phyloP scores from a whole-genome alignment of 2,888 invertebrate species.

The Orthosia gothica region DNA sequence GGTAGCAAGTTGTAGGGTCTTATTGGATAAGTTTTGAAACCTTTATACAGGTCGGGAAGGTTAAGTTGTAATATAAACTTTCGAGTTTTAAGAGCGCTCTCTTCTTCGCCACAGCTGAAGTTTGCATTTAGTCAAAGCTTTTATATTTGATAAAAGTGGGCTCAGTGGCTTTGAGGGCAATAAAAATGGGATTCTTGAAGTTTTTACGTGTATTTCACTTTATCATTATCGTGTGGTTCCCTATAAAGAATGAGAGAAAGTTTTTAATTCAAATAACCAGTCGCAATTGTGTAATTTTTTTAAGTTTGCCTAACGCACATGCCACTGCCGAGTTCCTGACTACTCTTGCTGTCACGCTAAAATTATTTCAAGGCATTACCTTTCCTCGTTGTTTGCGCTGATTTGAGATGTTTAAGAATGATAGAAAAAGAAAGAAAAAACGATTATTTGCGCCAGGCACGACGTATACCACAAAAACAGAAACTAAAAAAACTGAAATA shows the following conservation, averaged over 20 bases:
- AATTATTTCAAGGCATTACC: too few relatives aligned
- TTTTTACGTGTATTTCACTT: slow-evolving; percentile 30
- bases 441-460: too few relatives aligned
- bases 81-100: slow-evolving; percentile 75
- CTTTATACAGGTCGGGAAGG: slow-evolving; percentile 80
- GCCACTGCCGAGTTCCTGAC: too few relatives aligned
- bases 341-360: neutral
- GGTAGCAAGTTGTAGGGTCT: slow-evolving; percentile 77
- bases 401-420: too few relatives aligned
- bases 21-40: slow-evolving; percentile 88
- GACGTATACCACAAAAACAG: too few relatives aligned
- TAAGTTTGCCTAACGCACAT: neutral
- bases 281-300: neutral
- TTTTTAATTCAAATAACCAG: slow-evolving; percentile 4
- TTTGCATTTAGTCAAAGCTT: slow-evolving; percentile 68
- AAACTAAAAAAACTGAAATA: too few relatives aligned
- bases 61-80: slow-evolving; percentile 88
- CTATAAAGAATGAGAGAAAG: neutral
- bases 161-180: slow-evolving; percentile 34
- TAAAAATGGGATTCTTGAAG: slow-evolving; percentile 38
- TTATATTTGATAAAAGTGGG: slow-evolving; percentile 59
- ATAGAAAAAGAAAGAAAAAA: too few relatives aligned
- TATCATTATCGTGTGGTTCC: neutral
- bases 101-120: slow-evolving; percentile 69
- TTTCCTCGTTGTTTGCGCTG: too few relatives aligned